Evolutionary conservation across 2,888 invertebrate species (phyloP).

Genomic region (Tetropium fuscum): DNA sequence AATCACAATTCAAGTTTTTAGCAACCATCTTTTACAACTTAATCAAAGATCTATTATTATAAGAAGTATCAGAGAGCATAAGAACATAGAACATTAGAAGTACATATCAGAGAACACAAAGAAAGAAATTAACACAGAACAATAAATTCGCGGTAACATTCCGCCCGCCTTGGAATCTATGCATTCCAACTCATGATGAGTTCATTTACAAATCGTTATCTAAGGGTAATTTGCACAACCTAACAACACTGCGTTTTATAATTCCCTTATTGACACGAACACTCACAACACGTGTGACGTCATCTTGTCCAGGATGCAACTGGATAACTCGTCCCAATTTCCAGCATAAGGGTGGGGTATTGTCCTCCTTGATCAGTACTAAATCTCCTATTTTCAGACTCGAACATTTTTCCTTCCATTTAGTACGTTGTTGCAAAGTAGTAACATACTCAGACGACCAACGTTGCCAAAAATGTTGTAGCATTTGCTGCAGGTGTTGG

Average conservation of each 20-base stretch:
- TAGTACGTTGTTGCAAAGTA: constrained; percentile 37
- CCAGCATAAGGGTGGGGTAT: constrained; percentile 22
- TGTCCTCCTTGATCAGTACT: constrained; percentile 22
- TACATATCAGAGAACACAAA: too few species aligned
- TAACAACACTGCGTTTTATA: background rate
- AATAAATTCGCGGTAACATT: too few species aligned
- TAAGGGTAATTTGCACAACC: background rate
- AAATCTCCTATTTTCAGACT: constrained; percentile 1
- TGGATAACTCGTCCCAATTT: constrained; percentile 8
- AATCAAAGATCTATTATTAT: too few species aligned
- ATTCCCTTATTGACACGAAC: background rate
- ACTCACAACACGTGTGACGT: constrained; percentile 1
- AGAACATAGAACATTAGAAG: too few species aligned
- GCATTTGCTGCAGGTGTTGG: constrained; percentile 42
- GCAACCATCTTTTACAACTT: too few species aligned
- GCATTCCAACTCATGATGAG: too few species aligned
- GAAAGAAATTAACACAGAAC: too few species aligned
- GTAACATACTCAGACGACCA: constrained; percentile 47
- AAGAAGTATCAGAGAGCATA: too few species aligned
- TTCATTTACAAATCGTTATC: too few species aligned
- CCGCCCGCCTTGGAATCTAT: too few species aligned
- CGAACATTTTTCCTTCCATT: constrained; percentile 22
- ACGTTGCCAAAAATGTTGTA: constrained; percentile 43
- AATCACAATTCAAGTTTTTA: too few species aligned
- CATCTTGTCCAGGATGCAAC: constrained; percentile 15